Conservation (phyloP, 2,113 vertebrate genomes). For the Dryoscopus gambensis region DNA sequence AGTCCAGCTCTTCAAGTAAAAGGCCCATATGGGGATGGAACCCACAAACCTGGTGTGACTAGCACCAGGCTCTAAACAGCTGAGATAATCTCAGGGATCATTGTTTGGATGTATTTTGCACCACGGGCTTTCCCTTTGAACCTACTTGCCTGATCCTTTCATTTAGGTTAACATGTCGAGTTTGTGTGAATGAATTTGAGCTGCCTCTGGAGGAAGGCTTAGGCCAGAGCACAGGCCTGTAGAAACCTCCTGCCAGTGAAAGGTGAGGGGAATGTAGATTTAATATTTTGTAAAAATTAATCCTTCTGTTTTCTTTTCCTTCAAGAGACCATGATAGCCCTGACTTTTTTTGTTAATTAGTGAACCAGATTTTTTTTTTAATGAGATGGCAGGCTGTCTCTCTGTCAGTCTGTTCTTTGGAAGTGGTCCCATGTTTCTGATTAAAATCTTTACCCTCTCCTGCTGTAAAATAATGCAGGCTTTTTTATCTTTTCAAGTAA, state of each 20-base stretch:
- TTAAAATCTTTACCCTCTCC: conserved; percentile 22
- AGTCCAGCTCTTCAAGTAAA: not conserved
- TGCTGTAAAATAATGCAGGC: not conserved
- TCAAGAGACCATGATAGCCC: not conserved
- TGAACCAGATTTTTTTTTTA: not conserved
- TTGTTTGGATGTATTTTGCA: not conserved
- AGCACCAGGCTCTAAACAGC: not conserved
- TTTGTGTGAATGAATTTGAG: not conserved
- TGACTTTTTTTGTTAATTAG: conserved; percentile 13
- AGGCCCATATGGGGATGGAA: not conserved
- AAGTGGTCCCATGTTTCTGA: conserved; percentile 28
- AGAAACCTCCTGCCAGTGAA: not conserved
- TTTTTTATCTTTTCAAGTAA: not conserved
- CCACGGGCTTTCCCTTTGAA: not conserved
- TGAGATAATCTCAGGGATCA: not conserved
- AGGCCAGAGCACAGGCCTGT: not conserved
- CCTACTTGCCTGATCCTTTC: not conserved
- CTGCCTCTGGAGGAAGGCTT: not conserved
- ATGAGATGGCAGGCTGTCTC: conserved; percentile 40
- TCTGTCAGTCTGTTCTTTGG: conserved; percentile 42
- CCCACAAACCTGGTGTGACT: not conserved
- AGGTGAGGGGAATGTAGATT: not conserved
- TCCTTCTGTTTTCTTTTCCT: not conserved
- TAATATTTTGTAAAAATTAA: not conserved
- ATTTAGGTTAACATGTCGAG: not conserved